Evolutionary conservation across 2,888 invertebrate species (phyloP).

Genomic region (Eilema griseolum): DNA sequence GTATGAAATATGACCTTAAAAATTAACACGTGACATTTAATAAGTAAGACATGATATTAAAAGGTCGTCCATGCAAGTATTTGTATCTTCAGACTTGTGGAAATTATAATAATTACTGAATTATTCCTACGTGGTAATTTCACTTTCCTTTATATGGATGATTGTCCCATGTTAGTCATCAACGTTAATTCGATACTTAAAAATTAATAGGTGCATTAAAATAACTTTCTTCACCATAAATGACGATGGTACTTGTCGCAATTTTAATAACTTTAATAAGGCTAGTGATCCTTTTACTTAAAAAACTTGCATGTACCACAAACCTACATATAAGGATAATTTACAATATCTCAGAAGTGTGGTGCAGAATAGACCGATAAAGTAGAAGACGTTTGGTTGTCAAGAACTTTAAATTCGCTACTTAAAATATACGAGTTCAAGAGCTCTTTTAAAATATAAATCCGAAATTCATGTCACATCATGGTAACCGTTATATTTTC

Average conservation of each 20-base stretch:
- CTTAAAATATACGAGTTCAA: background rate
- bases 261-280: background rate
- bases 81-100: background rate
- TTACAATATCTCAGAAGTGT: no score
- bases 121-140: background rate
- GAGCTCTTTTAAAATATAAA: background rate
- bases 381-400: background rate
- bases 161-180: background rate
- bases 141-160: background rate
- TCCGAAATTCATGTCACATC: background rate
- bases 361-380: no score
- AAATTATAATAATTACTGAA: background rate
- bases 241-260: conserved; percentile 16
- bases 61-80: background rate
- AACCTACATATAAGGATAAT: background rate
- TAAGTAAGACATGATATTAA: background rate
- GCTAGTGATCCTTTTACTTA: background rate
- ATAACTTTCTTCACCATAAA: conserved; percentile 42
- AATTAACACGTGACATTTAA: background rate
- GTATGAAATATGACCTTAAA: no score
- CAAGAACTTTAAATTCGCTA: background rate
- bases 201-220: conserved; percentile 32
- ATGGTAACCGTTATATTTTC: conserved; percentile 2
- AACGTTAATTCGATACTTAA: conserved; percentile 23
- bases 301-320: background rate